Evolutionary conservation across 2,888 invertebrate species (phyloP).

Genomic region (Lapara coniferarum): DNA sequence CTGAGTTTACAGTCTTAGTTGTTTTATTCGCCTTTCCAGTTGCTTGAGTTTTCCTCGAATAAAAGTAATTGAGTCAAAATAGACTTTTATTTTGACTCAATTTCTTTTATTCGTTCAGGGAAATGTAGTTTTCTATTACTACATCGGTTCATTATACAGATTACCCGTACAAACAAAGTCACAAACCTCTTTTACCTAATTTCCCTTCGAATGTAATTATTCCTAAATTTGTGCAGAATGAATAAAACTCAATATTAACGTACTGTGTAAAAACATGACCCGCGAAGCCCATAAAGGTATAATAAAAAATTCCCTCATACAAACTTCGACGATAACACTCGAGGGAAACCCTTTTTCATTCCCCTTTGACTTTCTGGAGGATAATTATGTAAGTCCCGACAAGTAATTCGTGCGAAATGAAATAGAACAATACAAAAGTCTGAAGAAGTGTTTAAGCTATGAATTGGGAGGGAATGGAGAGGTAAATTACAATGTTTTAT

Average conservation of each 20-base stretch:
- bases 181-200: neutral
- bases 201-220: neutral
- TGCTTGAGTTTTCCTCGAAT: too few species aligned
- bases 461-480: slow-evolving; percentile 21
- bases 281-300: neutral
- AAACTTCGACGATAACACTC: slow-evolving; percentile 40
- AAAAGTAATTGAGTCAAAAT: too few species aligned
- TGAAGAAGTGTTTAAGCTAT: slow-evolving; percentile 20
- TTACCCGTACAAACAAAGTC: neutral
- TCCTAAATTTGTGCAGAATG: neutral
- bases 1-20: too few species aligned
- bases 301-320: slow-evolving; percentile 21
- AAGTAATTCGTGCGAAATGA: slow-evolving; percentile 26
- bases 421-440: slow-evolving; percentile 23
- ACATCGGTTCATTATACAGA: too few species aligned
- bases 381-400: slow-evolving; percentile 24
- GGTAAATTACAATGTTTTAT: slow-evolving; percentile 3
- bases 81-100: too few species aligned
- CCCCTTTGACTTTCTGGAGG: slow-evolving; percentile 35
- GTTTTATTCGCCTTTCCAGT: too few species aligned
- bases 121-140: too few species aligned
- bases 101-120: too few species aligned
- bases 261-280: neutral
- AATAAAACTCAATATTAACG: slow-evolving; percentile 2
- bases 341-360: slow-evolving; percentile 33